Percentiles rank a stretch among this genome's conserved stretches.
Conservation (phyloP, 2,888 invertebrate genomes). For the Cylindroiulus punctatus region DNA sequence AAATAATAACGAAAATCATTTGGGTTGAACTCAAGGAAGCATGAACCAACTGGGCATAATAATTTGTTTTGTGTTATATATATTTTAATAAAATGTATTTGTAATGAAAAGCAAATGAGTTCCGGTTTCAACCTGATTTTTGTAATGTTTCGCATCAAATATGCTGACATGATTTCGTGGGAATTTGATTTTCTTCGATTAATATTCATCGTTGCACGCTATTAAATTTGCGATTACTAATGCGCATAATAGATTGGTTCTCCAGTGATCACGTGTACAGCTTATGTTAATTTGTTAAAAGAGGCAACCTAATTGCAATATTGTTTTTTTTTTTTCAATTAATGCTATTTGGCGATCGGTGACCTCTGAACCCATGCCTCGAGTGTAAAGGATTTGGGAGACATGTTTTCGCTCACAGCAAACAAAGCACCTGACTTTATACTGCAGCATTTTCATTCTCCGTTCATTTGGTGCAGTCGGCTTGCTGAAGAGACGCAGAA, state of each 20-base stretch:
- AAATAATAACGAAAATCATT: background rate
- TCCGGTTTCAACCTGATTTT: background rate
- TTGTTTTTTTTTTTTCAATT: background rate
- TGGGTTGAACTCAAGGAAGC: background rate
- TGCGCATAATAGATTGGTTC: background rate
- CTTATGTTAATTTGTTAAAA: background rate
- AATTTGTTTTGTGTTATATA: background rate
- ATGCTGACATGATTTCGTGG: slow-evolving; percentile 5
- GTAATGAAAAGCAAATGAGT: too few relatives aligned
- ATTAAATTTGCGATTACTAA: background rate
- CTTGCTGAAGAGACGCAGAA: background rate
- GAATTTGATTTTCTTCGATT: background rate
- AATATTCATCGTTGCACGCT: background rate
- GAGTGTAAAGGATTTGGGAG: background rate
- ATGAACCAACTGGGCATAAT: background rate
- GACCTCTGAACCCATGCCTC: background rate
- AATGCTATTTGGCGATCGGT: background rate
- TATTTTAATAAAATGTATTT: background rate
- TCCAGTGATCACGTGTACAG: background rate
- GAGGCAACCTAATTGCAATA: slow-evolving; percentile 25
- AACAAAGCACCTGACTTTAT: background rate
- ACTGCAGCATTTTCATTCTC: background rate
- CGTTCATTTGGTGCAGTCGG: background rate
- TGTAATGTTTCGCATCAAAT: background rate
- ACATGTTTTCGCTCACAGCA: background rate